These are phyloP conservation scores for Rotaria sp. DNA, from an alignment of 2,888 invertebrate genomes.

Conservation along the genomic window DNA sequence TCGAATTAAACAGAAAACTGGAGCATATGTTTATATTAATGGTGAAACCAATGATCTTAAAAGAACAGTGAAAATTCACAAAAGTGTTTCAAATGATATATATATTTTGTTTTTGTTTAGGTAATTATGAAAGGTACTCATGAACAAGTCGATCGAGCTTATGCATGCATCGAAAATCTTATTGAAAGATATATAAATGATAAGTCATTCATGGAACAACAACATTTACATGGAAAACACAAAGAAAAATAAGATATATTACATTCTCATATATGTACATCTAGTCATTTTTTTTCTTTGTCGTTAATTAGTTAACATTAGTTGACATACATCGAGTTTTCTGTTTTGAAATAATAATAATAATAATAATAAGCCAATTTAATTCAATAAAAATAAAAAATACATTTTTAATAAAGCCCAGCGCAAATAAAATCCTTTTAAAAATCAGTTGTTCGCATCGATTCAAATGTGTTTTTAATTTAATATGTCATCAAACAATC, in stretches of 20 bases:
- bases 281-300: not conserved
- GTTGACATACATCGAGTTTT: too few species aligned
- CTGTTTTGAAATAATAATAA: too few species aligned
- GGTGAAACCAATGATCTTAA: not conserved
- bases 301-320: not conserved
- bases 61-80: not conserved
- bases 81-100: not conserved
- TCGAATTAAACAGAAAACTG: not conserved
- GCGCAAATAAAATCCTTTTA: too few species aligned
- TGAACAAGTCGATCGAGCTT: not conserved
- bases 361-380: too few species aligned
- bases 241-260: not conserved
- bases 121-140: not conserved
- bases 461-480: not conserved
- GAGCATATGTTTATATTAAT: not conserved
- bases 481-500: not conserved
- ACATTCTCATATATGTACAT: not conserved
- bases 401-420: too few species aligned
- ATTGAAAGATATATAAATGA: not conserved
- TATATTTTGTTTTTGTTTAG: not conserved
- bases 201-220: not conserved
- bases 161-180: not conserved
- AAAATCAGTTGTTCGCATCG: not conserved
- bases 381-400: too few species aligned
- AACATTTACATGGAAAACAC: not conserved